Conservation (phyloP, 2,888 invertebrate species). For the Neoitamus cyanurus region DNA sequence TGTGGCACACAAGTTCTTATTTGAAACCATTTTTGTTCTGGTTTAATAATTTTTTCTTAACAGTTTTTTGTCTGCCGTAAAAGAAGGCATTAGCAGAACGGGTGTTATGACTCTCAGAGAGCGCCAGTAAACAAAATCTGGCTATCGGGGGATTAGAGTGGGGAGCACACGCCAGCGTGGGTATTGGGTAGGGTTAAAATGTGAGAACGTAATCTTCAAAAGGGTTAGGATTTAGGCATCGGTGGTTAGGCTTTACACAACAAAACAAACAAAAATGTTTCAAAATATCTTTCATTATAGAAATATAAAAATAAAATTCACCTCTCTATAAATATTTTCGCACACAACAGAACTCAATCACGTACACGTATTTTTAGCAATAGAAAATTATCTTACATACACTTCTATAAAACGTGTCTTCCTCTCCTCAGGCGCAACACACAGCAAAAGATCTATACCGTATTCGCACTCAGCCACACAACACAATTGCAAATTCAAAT, state of each 20-base stretch:
- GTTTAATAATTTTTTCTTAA: no score
- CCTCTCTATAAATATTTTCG: slow-evolving; percentile 16
- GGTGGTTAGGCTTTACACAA: neutral
- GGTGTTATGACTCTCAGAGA: no score
- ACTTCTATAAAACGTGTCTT: neutral
- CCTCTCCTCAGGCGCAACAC: neutral
- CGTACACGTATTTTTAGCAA: slow-evolving; percentile 11
- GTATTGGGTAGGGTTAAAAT: no score
- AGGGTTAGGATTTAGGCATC: neutral
- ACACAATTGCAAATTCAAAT: neutral
- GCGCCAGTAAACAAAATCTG: no score
- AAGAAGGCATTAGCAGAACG: no score
- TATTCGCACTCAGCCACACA: slow-evolving; percentile 18
- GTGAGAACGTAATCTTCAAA: no score
- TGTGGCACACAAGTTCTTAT: no score
- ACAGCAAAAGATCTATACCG: neutral
- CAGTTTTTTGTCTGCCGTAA: no score
- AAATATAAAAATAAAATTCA: slow-evolving; percentile 35
- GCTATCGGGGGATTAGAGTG: no score
- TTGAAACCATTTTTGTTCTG: no score
- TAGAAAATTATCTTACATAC: neutral
- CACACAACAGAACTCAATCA: slow-evolving; percentile 19
- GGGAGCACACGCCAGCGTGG: no score
- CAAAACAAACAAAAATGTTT: neutral
- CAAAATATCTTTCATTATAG: neutral